Evolutionary conservation across 2,888 invertebrate genomes (phyloP), one percentile per base, ranked within the genome.

Genomic region (Periphyllus acericola): DNA sequence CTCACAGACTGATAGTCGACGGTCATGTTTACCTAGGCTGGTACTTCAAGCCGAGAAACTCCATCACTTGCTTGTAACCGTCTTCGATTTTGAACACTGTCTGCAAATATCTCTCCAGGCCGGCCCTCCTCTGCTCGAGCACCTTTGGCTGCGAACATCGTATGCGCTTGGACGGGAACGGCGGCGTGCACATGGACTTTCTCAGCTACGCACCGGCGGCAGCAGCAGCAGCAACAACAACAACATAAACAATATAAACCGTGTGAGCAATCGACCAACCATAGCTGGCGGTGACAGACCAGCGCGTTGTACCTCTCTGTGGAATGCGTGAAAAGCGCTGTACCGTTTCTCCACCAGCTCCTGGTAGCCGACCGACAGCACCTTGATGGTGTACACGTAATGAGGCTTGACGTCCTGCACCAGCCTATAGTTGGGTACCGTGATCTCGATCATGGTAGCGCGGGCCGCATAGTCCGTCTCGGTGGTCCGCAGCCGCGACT

Each of bases 151-250:
- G 93, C 71, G 92, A 92, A 90, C 93, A 94, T 89, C 93, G 91
- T 6, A 94, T 93, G 90, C 93, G 92, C 90, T 94, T 94, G 0
- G 94, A 94, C 32, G 94, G 94, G 91, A 94, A 94, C 74, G 93
- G 92, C 66, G 93, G 93, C 0, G 93, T 93, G 76, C 91, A 91
- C 82, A 92, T 92, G 72, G 92, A 91, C 90, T 93, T 93, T 89
- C 93, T 93, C 89, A 93, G 90, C 93, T 93, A 90, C 14, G 91
- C 90, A 89, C 79, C 89, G 89, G n/a, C n/a, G 89, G 89, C n/a
- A n/a, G 14, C 46, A 40, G 9, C 40, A 14, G 46, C 46, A 14
- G 11, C 46, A 3, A 46, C 46, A 14, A 46, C 0, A 46, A 46
- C 46, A 46, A 46, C 2, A 46, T 14, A 46, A 46, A 46, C 36